These are phyloP conservation scores for Labeo rohita DNA, from an alignment of 2,113 vertebrate species.

Conservation along the genomic window DNA sequence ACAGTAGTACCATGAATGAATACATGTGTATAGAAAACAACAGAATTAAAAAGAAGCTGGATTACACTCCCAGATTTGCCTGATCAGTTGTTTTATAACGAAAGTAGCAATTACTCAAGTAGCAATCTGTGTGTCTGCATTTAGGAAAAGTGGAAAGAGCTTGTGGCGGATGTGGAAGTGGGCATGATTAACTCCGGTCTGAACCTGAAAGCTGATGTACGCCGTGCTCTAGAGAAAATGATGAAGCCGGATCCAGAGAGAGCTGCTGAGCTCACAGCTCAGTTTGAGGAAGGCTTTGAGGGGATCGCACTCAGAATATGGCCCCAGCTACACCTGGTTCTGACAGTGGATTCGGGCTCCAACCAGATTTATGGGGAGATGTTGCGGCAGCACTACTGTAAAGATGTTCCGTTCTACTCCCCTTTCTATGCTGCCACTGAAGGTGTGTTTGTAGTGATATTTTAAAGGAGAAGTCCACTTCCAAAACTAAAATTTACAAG, in stretches of 20 bases:
- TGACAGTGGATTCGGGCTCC: constrained; percentile 81
- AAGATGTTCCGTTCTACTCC: constrained; percentile 85
- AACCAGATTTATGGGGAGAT: constrained; percentile 77
- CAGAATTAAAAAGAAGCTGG: not conserved
- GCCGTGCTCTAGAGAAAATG: constrained; percentile 67
- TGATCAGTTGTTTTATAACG: not conserved
- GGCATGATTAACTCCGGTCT: constrained; percentile 74
- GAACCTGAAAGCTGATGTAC: constrained; percentile 68
- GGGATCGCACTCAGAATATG: constrained; percentile 84
- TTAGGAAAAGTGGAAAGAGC: constrained; percentile 72
- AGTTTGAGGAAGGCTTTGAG: constrained; percentile 76
- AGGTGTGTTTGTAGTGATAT: constrained; percentile 71
- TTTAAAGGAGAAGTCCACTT: not conserved
- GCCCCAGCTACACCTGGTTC: constrained; percentile 84
- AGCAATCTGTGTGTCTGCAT: not conserved
- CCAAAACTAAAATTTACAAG: too few species aligned
- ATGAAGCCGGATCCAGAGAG: constrained; percentile 72
- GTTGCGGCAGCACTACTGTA: constrained; percentile 79
- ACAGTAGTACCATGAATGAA: not conserved
- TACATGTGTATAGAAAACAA: not conserved
- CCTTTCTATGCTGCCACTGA: constrained; percentile 84
- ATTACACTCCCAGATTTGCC: not conserved
- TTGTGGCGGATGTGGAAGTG: constrained; percentile 78
- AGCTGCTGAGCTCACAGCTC: constrained; percentile 73
- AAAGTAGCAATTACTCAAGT: too few species aligned